These are phyloP conservation scores for Antheraea pernyi DNA, from an alignment of 1,140 invertebrate species.

Conservation along the genomic window DNA sequence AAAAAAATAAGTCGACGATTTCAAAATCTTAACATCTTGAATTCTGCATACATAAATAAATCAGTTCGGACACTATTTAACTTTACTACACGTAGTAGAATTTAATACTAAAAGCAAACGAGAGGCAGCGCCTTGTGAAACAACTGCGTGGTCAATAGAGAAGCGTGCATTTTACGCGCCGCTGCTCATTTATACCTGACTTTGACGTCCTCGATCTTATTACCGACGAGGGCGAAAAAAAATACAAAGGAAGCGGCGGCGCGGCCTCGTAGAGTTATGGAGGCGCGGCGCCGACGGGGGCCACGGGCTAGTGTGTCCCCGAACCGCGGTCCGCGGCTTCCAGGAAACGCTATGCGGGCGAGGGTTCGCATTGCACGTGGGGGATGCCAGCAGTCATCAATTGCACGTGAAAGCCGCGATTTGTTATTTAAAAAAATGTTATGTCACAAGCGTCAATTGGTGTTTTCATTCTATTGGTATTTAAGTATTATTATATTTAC, in stretches of 20 bases:
- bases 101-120: background rate
- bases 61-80: no score
- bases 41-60: background rate
- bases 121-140: slow-evolving; percentile 8
- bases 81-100: background rate
- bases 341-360: slow-evolving; percentile 57
- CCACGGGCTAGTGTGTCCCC: slow-evolving; percentile 27
- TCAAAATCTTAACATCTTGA: background rate
- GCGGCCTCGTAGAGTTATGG: slow-evolving; percentile 67
- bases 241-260: slow-evolving; percentile 58
- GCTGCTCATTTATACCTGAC: slow-evolving; percentile 56
- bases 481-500: no score
- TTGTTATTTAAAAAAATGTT: background rate
- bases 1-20: background rate
- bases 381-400: background rate
- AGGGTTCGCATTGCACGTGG: slow-evolving; percentile 27
- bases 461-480: no score
- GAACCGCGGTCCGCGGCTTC: slow-evolving; percentile 38
- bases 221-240: slow-evolving; percentile 54
- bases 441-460: no score
- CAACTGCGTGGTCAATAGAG: slow-evolving; percentile 52
- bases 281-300: slow-evolving; percentile 62
- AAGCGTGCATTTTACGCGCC: slow-evolving; percentile 48
- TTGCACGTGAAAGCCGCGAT: background rate
- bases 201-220: slow-evolving; percentile 71